These are phyloP conservation scores for Halichondria panicea DNA, from an alignment of 37 sponge, comb jelly and placozoan genomes.

Conservation along the genomic window DNA sequence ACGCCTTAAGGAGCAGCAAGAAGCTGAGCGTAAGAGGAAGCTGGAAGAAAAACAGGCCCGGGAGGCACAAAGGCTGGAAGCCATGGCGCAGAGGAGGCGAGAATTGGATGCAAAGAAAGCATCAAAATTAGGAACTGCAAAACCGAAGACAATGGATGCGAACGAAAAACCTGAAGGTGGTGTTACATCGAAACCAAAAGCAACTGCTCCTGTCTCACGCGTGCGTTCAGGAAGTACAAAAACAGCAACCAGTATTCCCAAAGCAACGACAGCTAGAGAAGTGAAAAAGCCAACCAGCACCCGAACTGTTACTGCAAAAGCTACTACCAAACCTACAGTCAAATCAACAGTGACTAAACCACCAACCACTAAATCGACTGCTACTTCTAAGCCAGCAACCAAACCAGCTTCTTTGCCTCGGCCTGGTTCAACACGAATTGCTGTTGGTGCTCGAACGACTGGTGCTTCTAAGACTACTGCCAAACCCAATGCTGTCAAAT, in stretches of 20 bases:
- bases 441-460: not conserved
- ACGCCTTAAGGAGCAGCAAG: slow-evolving; percentile 16
- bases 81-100: slow-evolving; percentile 9
- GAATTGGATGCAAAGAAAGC: slow-evolving; percentile 2
- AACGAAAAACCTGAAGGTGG: not conserved
- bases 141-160: not conserved
- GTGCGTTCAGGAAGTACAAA: not conserved
- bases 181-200: not conserved
- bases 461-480: no score
- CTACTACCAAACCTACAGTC: not conserved
- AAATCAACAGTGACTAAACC: not conserved
- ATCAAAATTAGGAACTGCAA: not conserved
- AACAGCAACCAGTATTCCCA: not conserved
- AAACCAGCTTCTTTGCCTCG: not conserved
- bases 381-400: not conserved
- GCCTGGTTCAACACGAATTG: not conserved
- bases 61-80: slow-evolving; percentile 8
- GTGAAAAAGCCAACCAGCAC: not conserved
- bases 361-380: not conserved
- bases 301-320: not conserved
- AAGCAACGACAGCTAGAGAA: not conserved
- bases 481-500: no score
- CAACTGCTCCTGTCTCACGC: not conserved
- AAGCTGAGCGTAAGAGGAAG: not conserved
- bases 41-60: not conserved